These are phyloP conservation scores for Hyles lineata DNA, from an alignment of 2,888 invertebrate genomes.

Conservation along the genomic window DNA sequence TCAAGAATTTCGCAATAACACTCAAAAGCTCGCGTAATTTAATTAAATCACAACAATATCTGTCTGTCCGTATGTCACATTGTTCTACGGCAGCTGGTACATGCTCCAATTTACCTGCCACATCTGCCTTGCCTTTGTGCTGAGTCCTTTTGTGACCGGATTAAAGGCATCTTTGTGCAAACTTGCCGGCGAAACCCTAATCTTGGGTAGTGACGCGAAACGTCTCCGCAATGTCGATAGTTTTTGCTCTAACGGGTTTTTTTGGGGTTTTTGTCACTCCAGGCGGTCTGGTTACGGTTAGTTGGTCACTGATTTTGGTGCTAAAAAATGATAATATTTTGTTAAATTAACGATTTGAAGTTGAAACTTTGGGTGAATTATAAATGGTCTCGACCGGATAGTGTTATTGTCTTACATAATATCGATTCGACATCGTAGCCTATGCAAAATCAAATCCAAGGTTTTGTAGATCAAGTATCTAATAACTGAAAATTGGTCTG, in stretches of 20 bases:
- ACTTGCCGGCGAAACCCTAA: conserved; percentile 63
- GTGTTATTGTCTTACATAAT: background rate
- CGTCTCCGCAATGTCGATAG: conserved; percentile 41
- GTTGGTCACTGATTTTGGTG: conserved; percentile 1
- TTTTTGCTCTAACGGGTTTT: conserved; percentile 34
- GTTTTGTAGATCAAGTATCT: too few species aligned
- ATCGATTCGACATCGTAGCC: too few species aligned
- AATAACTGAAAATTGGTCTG: too few species aligned
- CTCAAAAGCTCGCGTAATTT: conserved; percentile 55
- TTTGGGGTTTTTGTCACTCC: background rate
- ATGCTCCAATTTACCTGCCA: conserved; percentile 75
- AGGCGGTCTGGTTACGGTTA: background rate
- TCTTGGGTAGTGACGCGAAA: conserved; percentile 59
- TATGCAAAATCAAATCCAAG: too few species aligned
- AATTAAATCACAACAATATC: conserved; percentile 70
- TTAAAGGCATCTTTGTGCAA: conserved; percentile 67
- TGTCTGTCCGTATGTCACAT: conserved; percentile 47
- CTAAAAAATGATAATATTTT: background rate
- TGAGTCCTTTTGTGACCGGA: conserved; percentile 72
- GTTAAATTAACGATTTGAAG: too few species aligned
- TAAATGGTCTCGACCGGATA: background rate
- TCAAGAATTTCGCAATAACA: conserved; percentile 4
- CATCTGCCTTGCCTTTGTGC: conserved; percentile 70
- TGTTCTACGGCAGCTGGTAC: conserved; percentile 72
- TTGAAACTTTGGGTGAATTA: background rate